Evolutionary conservation across 2,113 vertebrate species (phyloP).

Genomic region (Antigone vipio): DNA sequence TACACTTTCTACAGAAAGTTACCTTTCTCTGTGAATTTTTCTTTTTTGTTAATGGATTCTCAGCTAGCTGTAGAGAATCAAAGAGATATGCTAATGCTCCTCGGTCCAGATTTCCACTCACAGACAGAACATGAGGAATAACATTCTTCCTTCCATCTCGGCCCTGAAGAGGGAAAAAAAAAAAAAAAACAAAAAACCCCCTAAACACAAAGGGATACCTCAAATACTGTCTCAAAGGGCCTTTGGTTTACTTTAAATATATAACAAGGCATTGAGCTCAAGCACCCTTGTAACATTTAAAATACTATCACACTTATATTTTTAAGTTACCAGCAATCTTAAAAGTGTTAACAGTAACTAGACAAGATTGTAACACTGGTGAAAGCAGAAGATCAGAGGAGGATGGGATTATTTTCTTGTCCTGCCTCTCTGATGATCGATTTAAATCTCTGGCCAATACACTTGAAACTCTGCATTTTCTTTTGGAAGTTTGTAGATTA

Average conservation of each 20-base stretch:
- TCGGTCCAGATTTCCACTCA: slow-evolving; percentile 83
- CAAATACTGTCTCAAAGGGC: neutral
- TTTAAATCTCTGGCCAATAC: neutral
- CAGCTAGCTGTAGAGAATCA: slow-evolving; percentile 85
- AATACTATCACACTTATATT: neutral
- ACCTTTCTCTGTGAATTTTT: slow-evolving; percentile 85
- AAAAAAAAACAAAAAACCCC: no score
- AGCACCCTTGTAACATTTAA: neutral
- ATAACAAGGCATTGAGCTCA: neutral
- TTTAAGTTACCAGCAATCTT: neutral
- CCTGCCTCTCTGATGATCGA: neutral
- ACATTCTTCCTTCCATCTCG: slow-evolving; percentile 82
- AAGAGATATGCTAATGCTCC: slow-evolving; percentile 85
- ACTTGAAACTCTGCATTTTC: neutral
- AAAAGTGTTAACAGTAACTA: neutral
- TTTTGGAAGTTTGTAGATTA: neutral
- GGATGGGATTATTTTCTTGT: neutral
- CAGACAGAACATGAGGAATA: slow-evolving; percentile 83
- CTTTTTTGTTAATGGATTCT: slow-evolving; percentile 77
- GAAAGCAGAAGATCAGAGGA: neutral
- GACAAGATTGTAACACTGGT: neutral
- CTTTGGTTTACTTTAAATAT: neutral
- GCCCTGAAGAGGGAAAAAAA: slow-evolving; percentile 68
- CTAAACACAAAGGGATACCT: neutral
- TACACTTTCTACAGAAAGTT: neutral